Base-by-base conservation (phyloP, 2,113 vertebrate species). In the Microcebus lehilahytsara region DNA sequence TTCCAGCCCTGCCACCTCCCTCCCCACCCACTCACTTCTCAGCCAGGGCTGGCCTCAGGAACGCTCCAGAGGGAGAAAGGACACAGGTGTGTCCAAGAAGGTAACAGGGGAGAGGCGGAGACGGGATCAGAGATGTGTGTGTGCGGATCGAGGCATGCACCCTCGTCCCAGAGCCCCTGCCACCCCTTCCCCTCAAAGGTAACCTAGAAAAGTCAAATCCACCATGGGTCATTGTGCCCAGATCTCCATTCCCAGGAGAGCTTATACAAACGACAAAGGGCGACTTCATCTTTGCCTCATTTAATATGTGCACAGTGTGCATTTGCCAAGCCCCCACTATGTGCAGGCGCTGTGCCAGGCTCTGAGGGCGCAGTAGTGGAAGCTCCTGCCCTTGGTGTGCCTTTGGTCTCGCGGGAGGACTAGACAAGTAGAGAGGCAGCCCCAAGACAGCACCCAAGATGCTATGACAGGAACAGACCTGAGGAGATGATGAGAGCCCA, bases 241-340 rank as follows among this genome's bases (percentile, higher is more conserved):
- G 49, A 40, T 46, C 27, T 42, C 62, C 78, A 20, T 0, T 23
- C 51, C 51, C 42, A 25, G 37, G 58, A 64, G 34, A 23, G 62
- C 40, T 46, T 22, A 51, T 64, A 10, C 25, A 72, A 23, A 75
- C 23, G 51, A 51, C 60, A 92, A 64, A 27, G 34, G 23, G 6
- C 20, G 11, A 11, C 42, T 85, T 58, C 22, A 10, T 30, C 32
- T 37, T 46, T 58, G 51, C 9, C 46, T 67, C 19, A 12, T 23
- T 30, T 53, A 62, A 34, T 27, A 30, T 0, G 0, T 6, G 22
- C 22, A 30, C 30, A 1, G 2, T 0, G 23, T 34, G 27, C 67
- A 62, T 51, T 62, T 49, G 23, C 37, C 75, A 77, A 86, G 53
- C 9, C 12, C 37, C 77, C 19, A 1, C 30, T 6, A 5, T 32